A percentile compares a stretch with the other conserved stretches of the same genome.
Conservation (phyloP, 2,113 vertebrate genomes). For the Myiozetetes cayanensis region DNA sequence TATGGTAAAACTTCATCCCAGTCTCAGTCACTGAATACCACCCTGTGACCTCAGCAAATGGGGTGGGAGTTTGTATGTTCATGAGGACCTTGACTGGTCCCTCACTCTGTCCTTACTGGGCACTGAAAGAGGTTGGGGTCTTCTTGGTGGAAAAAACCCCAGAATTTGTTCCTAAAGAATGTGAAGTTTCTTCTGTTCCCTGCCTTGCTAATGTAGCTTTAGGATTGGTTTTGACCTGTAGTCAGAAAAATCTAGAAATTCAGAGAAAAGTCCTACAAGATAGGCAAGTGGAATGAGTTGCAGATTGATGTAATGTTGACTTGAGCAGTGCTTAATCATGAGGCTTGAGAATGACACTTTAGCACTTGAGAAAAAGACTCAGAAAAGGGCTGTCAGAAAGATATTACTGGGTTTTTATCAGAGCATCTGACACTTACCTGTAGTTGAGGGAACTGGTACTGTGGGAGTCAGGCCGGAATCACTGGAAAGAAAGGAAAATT, state of each 20-base stretch:
- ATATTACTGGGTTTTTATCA: not conserved
- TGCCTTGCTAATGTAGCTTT: not conserved
- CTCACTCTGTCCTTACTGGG: not conserved
- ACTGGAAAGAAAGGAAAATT: conserved; percentile 73
- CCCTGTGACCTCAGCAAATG: not conserved
- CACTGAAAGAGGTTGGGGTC: not conserved
- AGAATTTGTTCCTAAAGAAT: not conserved
- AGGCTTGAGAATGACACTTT: not conserved
- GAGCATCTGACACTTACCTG: conserved; percentile 77
- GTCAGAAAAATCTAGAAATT: not conserved
- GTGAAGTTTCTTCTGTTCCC: not conserved
- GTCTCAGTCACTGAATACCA: not conserved
- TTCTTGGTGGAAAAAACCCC: accelerated
- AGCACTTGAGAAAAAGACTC: not conserved
- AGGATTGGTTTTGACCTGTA: not conserved
- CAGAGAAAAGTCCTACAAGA: not conserved
- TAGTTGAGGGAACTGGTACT: conserved; percentile 85
- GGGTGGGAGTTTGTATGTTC: not conserved
- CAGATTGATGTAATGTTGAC: not conserved
- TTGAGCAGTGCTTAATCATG: not conserved
- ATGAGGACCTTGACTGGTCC: not conserved
- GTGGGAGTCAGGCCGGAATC: conserved; percentile 92
- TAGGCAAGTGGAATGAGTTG: not conserved
- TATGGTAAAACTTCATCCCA: not conserved
- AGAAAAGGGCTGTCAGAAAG: not conserved